These are phyloP conservation scores for Omphaloscelis lunosa DNA, from an alignment of 2,888 invertebrate species.

Conservation along the genomic window DNA sequence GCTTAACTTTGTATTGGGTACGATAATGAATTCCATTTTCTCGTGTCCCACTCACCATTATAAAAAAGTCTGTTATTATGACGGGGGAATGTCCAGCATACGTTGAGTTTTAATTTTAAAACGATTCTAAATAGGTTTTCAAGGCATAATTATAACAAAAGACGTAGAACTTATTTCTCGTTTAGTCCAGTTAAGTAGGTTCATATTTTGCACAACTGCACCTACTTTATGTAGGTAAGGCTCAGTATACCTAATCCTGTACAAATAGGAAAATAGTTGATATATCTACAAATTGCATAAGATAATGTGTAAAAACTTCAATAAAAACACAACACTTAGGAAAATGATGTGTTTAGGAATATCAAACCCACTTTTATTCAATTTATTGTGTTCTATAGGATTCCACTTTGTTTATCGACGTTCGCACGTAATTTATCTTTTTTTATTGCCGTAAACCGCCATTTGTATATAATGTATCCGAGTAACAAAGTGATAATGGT, in stretches of 20 bases:
- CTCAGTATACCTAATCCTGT: not conserved
- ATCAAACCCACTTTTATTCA: conserved; percentile 26
- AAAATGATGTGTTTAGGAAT: conserved; percentile 28
- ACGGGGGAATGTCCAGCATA: not conserved
- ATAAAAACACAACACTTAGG: conserved; percentile 26
- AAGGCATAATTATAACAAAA: not conserved
- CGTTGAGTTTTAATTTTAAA: not conserved
- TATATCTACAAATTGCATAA: not conserved
- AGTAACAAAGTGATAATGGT: conserved; percentile 68
- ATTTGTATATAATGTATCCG: conserved; percentile 70
- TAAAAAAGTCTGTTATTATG: not conserved
- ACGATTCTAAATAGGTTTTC: not conserved
- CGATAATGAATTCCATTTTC: not conserved
- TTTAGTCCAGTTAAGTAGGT: not conserved
- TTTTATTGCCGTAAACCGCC: conserved; percentile 72
- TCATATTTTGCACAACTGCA: not conserved
- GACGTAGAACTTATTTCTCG: not conserved
- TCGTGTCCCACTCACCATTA: not conserved
- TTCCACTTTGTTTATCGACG: conserved; percentile 65
- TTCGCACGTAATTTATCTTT: conserved; percentile 71
- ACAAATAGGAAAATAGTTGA: not conserved
- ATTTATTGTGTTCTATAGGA: conserved; percentile 48
- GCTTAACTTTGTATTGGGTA: conserved; percentile 8
- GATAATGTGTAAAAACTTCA: not conserved
- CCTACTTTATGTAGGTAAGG: not conserved